phyloP scores from a whole-genome alignment of 2,888 invertebrate genomes.

The Scaptomyza tumidula region DNA sequence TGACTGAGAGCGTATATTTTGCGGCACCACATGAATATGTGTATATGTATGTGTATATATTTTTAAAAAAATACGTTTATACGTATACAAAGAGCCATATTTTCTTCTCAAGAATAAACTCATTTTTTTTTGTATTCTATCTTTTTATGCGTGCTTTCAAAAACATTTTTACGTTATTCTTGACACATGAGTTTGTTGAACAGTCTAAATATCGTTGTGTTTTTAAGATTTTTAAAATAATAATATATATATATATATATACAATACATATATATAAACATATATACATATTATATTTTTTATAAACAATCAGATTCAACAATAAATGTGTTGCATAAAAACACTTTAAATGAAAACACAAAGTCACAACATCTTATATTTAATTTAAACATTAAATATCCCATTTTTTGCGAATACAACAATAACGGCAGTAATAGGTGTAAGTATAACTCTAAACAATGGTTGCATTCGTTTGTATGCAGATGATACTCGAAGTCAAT shows the following conservation, averaged over 20 bases:
- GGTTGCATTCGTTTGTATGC: slow-evolving; percentile 7
- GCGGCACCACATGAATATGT: not conserved
- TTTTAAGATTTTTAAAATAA: slow-evolving; percentile 25
- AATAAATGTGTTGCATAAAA: slow-evolving; percentile 3
- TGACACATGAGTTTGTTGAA: slow-evolving; percentile 39
- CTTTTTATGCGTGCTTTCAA: slow-evolving; percentile 57
- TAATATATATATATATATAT: not conserved
- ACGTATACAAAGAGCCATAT: slow-evolving; percentile 38
- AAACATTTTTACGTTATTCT: slow-evolving; percentile 55
- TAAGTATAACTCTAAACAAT: slow-evolving; percentile 17
- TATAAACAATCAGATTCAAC: slow-evolving; percentile 5
- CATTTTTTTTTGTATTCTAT: slow-evolving; percentile 49
- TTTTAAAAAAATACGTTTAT: slow-evolving; percentile 46
- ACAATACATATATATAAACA: not conserved
- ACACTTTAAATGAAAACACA: slow-evolving; percentile 8
- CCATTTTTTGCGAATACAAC: not conserved
- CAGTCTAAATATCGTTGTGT: slow-evolving; percentile 42
- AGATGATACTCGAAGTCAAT: not conserved
- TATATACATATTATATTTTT: not conserved
- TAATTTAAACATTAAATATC: slow-evolving; percentile 21
- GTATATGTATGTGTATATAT: slow-evolving; percentile 16
- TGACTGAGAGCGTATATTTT: slow-evolving; percentile 15
- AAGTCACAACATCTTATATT: not conserved
- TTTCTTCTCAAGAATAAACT: slow-evolving; percentile 52
- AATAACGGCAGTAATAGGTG: slow-evolving; percentile 13